Evolutionary conservation across 2,888 invertebrate genomes (phyloP), one percentile per base, ranked within the genome.

Genomic region (Dynastes tityus): DNA sequence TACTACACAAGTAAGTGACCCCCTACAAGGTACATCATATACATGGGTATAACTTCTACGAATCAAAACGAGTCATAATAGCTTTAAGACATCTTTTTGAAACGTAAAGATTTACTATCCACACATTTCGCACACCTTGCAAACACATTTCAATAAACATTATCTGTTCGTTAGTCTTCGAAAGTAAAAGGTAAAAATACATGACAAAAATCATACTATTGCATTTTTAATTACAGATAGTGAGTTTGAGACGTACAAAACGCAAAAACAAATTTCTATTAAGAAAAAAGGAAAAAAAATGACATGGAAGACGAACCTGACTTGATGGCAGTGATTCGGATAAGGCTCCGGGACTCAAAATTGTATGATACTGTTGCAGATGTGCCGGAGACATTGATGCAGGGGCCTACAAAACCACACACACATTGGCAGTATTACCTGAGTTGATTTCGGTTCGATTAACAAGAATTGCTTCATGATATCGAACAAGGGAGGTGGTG

Each of bases 341-440:
- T 85, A 93, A 91, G 89, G 92, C 91, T 85, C 91, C 90, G 82
- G 91, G 91, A 85, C 90, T 90, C 88, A 90, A 87, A 83, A 91
- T 90, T 85, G 91, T 91, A 87, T 93, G 94, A 89, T 94, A 93
- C 90, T 94, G 94, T 90, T 94, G 94, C 88, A 94, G 92, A 90
- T 95, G 96, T 88, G 96, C 95, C 84, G 96, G 95, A 82, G 96
- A 96, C 95, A 96, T 96, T 88, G 95, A 95, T 89, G 97, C 96
- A 85, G 97, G 97, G 88, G 97, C 97, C 95, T 97, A 91, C 87
- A 90, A 89, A 87, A 87, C 87, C 85, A 87, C 85, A 87, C 85
- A 86, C 51, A 61, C 49, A 61, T 63, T 51, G 63, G 74, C 78
- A 73, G 37, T 58, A 58, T 73, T 73, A 73, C 73, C 73, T 73